These are phyloP conservation scores for Podabrus alpinus DNA, from an alignment of 2,888 invertebrate species.

Conservation along the genomic window DNA sequence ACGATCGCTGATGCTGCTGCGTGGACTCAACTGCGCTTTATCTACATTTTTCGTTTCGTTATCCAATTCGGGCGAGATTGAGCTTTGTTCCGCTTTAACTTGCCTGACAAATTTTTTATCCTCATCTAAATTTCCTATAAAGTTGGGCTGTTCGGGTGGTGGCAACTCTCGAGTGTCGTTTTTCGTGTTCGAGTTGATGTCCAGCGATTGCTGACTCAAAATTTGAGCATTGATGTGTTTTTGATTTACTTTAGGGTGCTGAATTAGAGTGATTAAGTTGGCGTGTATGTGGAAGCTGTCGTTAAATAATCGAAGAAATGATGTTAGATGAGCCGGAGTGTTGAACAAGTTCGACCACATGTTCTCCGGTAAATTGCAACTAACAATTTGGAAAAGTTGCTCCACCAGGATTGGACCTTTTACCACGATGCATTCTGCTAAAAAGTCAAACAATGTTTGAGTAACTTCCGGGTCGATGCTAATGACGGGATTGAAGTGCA, in stretches of 20 bases:
- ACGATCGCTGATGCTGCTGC: conserved; percentile 46
- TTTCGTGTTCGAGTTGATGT: conserved; percentile 6
- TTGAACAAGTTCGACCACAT: conserved; percentile 86
- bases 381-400: conserved; percentile 81
- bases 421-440: conserved; percentile 79
- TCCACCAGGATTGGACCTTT: conserved; percentile 80
- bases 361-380: conserved; percentile 59
- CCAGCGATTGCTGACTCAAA: conserved; percentile 25
- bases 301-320: conserved; percentile 91
- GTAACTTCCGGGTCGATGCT: conserved; percentile 83
- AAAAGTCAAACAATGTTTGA: conserved; percentile 80
- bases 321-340: conserved; percentile 85
- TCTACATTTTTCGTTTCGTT: conserved; percentile 12
- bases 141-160: not conserved
- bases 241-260: conserved; percentile 71
- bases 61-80: not conserved
- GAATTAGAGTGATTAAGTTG: conserved; percentile 84
- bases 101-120: conserved; percentile 1
- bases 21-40: conserved; percentile 38
- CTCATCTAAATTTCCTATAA: not conserved
- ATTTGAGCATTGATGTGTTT: conserved; percentile 48
- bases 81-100: not conserved
- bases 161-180: not conserved
- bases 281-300: conserved; percentile 92
- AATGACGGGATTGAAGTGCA: conserved; percentile 73